Conservation (phyloP, 2,113 vertebrate species). For the Corythaixoides concolor region DNA sequence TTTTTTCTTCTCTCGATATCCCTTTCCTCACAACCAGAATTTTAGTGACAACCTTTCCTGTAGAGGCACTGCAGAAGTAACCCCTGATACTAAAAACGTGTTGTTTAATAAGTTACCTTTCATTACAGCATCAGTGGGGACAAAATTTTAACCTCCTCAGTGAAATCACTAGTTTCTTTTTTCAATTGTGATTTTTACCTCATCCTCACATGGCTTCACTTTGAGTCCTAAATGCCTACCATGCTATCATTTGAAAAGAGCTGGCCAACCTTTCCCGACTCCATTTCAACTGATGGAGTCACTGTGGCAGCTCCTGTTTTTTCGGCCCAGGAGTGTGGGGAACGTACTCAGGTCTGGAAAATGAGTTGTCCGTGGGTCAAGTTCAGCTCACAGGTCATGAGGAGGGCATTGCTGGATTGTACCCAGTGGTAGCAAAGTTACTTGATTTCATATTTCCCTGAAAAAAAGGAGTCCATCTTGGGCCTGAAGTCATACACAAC, state of each 20-base stretch:
- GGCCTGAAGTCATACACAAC: not conserved
- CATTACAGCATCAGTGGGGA: not conserved
- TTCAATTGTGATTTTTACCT: not conserved
- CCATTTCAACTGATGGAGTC: not conserved
- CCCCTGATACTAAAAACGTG: not conserved
- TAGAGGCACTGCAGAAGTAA: not conserved
- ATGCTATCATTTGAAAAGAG: not conserved
- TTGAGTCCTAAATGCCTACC: not conserved
- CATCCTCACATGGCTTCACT: not conserved
- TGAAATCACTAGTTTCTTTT: not conserved
- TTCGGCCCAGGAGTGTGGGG: not conserved
- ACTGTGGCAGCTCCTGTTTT: not conserved
- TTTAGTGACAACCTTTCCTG: not conserved
- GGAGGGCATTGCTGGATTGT: not conserved
- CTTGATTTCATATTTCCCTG: not conserved
- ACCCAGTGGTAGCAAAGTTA: not conserved
- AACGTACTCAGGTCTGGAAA: not conserved
- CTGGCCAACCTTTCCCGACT: not conserved
- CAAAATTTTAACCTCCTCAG: not conserved
- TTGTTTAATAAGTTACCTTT: not conserved
- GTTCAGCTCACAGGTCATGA: not conserved
- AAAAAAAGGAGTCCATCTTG: not conserved
- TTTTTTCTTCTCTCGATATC: not conserved
- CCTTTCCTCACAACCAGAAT: not conserved
- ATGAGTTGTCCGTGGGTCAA: not conserved